These are phyloP conservation scores for Amphipyra berbera DNA, from an alignment of 2,888 invertebrate genomes.

Conservation along the genomic window DNA sequence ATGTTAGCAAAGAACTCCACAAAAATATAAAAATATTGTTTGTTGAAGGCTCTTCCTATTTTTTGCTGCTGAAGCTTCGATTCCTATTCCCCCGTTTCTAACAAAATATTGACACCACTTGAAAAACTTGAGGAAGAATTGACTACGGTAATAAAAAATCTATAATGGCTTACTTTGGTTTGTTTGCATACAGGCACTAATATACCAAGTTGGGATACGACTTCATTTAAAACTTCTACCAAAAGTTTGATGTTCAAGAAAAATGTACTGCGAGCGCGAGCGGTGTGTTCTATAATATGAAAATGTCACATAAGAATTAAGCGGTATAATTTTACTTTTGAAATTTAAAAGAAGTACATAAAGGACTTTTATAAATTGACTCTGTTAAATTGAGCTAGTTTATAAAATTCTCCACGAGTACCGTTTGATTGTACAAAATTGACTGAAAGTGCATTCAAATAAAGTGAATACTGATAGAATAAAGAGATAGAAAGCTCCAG, in stretches of 20 bases:
- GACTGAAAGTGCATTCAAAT: conserved; percentile 29
- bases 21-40: too few species aligned
- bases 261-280: conserved; percentile 5
- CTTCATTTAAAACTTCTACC: conserved; percentile 40
- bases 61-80: neutral
- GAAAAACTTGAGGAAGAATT: conserved; percentile 15
- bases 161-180: conserved; percentile 40
- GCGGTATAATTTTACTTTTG: conserved; percentile 1
- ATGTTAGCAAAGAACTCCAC: too few species aligned
- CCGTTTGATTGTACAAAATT: conserved; percentile 22
- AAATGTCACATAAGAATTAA: conserved; percentile 17
- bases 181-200: conserved; percentile 40
- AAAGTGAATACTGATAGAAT: conserved; percentile 24
- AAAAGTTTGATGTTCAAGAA: conserved; percentile 28
- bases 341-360: conserved; percentile 6
- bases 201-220: conserved; percentile 24
- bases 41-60: too few species aligned
- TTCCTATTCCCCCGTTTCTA: neutral
- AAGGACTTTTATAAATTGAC: conserved; percentile 5
- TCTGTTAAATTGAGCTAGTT: conserved; percentile 20
- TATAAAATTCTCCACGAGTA: conserved; percentile 14
- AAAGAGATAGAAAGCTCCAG: conserved; percentile 7
- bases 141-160: conserved; percentile 19
- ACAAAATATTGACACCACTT: conserved; percentile 17
- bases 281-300: conserved; percentile 1